These are phyloP conservation scores for Papilio dardanus DNA, from an alignment of 1,140 invertebrate species.

Conservation along the genomic window DNA sequence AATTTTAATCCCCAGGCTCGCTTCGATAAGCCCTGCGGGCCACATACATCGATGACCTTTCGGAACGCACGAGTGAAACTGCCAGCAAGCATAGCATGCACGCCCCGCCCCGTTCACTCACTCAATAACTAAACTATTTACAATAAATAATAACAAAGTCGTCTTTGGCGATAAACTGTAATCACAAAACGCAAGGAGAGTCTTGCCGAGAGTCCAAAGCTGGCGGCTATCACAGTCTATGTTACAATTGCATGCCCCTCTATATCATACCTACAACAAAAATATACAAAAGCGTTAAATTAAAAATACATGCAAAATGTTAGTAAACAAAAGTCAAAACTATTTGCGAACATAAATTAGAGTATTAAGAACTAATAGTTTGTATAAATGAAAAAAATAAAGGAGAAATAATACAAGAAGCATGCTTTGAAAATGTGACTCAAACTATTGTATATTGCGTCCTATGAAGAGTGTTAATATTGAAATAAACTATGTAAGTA, in stretches of 20 bases:
- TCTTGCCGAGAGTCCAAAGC: conserved; percentile 60
- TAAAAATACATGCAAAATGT: conserved; percentile 67
- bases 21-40: conserved; percentile 71
- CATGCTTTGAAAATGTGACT: too few species aligned
- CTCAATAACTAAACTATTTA: conserved; percentile 59
- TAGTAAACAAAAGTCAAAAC: conserved; percentile 39
- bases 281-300: conserved; percentile 75
- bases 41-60: conserved; percentile 49
- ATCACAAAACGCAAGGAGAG: conserved; percentile 67
- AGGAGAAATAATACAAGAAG: background rate
- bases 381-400: background rate
- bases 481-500: too few species aligned
- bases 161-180: conserved; percentile 56
- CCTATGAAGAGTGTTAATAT: too few species aligned
- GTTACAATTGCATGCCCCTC: conserved; percentile 74
- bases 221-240: conserved; percentile 76
- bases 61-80: conserved; percentile 30
- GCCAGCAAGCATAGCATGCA: conserved; percentile 73
- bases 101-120: conserved; percentile 49
- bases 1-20: conserved; percentile 83
- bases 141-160: conserved; percentile 63
- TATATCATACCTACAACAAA: conserved; percentile 81
- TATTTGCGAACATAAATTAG: background rate
- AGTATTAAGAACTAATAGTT: background rate
- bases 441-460: too few species aligned